Conservation (phyloP, 2,113 vertebrate species). For the Oryzias woworae region DNA sequence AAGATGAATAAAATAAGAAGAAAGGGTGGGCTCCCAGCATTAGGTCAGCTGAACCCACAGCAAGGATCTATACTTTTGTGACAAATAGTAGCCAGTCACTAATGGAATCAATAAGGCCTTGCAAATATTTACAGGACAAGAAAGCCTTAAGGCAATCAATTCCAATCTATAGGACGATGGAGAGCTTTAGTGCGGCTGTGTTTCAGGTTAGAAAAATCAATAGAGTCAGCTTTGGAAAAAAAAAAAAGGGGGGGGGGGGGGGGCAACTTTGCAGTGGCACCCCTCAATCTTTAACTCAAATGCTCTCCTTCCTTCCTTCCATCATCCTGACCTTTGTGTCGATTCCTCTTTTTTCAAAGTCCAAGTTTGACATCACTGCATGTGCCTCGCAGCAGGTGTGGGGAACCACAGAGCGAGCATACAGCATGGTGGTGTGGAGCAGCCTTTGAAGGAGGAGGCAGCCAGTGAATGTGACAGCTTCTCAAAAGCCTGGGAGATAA, state of each 20-base stretch:
- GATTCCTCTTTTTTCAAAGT: constrained; percentile 21
- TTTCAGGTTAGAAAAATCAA: constrained; percentile 69
- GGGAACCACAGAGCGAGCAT: constrained; percentile 42
- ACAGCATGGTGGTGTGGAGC: constrained; percentile 47
- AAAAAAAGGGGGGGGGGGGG: constrained; percentile 29
- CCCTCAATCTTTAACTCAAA: constrained; percentile 51
- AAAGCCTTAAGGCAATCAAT: constrained; percentile 64
- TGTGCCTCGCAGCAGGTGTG: constrained; percentile 57
- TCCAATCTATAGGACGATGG: constrained; percentile 66
- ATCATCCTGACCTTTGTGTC: constrained; percentile 48
- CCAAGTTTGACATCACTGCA: constrained; percentile 53
- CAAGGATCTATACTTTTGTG: constrained; percentile 58
- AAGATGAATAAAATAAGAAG: background rate
- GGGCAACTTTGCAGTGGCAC: constrained; percentile 26
- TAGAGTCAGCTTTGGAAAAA: constrained; percentile 56
- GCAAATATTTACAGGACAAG: constrained; percentile 76
- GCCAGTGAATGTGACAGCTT: constrained; percentile 71
- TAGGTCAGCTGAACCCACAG: constrained; percentile 49
- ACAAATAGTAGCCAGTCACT: constrained; percentile 62
- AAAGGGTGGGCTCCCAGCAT: constrained; percentile 30
- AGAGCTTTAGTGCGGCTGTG: constrained; percentile 61
- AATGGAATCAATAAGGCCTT: constrained; percentile 74
- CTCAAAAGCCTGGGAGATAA: constrained; percentile 68
- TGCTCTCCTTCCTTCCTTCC: constrained; percentile 39
- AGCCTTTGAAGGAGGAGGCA: constrained; percentile 60